Percentiles rank a stretch among this genome's conserved stretches.
These are phyloP conservation scores for Arion vulgaris DNA, from an alignment of 1,140 invertebrate genomes.

Conservation along the genomic window DNA sequence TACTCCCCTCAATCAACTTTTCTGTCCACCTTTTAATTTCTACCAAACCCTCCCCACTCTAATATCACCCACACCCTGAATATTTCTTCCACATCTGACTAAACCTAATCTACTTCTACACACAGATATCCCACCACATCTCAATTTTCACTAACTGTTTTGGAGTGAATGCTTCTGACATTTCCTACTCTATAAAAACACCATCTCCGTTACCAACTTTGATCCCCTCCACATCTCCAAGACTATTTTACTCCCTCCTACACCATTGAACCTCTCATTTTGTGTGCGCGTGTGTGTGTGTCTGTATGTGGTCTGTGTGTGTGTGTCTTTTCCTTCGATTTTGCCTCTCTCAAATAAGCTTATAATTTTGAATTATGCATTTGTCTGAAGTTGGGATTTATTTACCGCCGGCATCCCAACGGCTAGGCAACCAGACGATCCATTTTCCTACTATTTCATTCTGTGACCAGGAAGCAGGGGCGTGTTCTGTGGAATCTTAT, in stretches of 20 bases:
- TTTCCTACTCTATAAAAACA: background rate
- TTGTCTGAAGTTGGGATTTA: background rate
- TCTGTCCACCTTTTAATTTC: background rate
- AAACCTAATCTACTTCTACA: background rate
- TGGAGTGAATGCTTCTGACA: background rate
- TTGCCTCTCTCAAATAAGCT: constrained; percentile 3
- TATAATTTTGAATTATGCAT: constrained; percentile 9
- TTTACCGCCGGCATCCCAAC: background rate
- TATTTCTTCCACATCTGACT: background rate
- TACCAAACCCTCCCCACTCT: background rate
- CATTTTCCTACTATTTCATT: background rate
- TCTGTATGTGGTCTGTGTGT: no score
- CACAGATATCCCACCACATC: background rate
- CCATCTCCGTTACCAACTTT: background rate
- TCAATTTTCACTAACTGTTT: background rate
- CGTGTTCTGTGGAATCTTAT: background rate
- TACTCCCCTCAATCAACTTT: background rate
- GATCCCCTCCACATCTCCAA: background rate
- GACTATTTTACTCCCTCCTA: background rate
- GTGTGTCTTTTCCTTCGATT: background rate
- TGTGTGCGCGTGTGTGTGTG: no score
- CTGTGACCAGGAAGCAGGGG: background rate
- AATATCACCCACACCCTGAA: background rate
- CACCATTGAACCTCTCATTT: background rate
- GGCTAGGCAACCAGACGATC: background rate